Percentiles rank a stretch among this genome's conserved stretches.
Conservation (phyloP, 2,888 invertebrate species). For the Pteria penguin region DNA sequence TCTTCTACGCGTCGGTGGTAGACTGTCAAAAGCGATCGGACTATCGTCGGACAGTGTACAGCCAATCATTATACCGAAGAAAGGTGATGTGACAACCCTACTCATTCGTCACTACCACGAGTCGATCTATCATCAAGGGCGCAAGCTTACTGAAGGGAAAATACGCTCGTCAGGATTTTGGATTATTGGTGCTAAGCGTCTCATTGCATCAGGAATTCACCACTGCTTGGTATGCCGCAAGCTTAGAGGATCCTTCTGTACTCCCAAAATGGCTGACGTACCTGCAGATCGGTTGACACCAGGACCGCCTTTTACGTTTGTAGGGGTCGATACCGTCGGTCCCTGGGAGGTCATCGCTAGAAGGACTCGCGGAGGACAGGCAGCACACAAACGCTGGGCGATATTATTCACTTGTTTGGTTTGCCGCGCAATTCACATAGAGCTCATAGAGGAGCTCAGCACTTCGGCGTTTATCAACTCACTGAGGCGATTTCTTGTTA, state of each 20-base stretch:
- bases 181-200: slow-evolving; percentile 17
- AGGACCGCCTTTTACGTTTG: slow-evolving; percentile 16
- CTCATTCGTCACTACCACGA: slow-evolving; percentile 1
- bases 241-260: not conserved
- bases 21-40: slow-evolving; percentile 22
- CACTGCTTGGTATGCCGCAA: slow-evolving; percentile 37
- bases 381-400: slow-evolving; percentile 40
- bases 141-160: slow-evolving; percentile 17
- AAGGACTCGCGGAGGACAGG: slow-evolving; percentile 18
- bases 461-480: not conserved
- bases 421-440: slow-evolving; percentile 38
- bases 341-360: slow-evolving; percentile 14
- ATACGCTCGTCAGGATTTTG: slow-evolving; percentile 17
- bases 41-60: slow-evolving; percentile 19
- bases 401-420: slow-evolving; percentile 39
- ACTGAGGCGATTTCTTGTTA: not conserved
- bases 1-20: slow-evolving; percentile 44
- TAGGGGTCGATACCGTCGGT: slow-evolving; percentile 5
- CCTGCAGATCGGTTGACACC: slow-evolving; percentile 25
- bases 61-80: slow-evolving; percentile 22
- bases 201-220: slow-evolving; percentile 3
- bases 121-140: slow-evolving; percentile 18
- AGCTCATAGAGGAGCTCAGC: slow-evolving; percentile 23
- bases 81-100: not conserved
- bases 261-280: slow-evolving; percentile 43